phyloP scores from a whole-genome alignment of 2,113 vertebrate genomes.

The Platichthys flesus region DNA sequence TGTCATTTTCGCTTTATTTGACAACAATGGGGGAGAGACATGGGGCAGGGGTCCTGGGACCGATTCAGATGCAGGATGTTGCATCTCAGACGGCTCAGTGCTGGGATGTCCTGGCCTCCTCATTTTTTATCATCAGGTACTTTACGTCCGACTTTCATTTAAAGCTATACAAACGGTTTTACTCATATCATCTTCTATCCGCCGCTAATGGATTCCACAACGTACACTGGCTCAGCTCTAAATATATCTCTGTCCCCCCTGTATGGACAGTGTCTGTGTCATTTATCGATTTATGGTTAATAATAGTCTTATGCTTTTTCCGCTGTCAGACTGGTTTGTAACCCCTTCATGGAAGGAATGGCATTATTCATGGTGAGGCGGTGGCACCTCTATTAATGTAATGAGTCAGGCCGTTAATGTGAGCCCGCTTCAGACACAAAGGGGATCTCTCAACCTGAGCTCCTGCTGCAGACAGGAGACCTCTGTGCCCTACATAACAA shows the following conservation, averaged over 20 bases:
- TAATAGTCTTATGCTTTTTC: constrained; percentile 48
- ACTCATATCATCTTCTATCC: neutral
- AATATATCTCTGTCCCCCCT: constrained; percentile 8
- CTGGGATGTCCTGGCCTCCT: constrained; percentile 1
- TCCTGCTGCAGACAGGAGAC: constrained; percentile 61
- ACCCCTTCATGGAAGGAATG: constrained; percentile 43
- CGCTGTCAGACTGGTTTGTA: constrained; percentile 44
- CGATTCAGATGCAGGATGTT: constrained; percentile 11
- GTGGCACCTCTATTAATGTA: constrained; percentile 70
- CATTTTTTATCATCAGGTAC: constrained; percentile 2
- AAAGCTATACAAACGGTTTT: constrained; percentile 37
- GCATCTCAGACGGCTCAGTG: neutral
- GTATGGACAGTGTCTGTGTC: constrained; percentile 46
- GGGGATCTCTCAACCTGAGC: constrained; percentile 68
- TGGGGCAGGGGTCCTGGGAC: constrained; percentile 15
- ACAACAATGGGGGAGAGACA: constrained; percentile 31
- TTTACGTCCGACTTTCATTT: constrained; percentile 11
- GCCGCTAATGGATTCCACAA: constrained; percentile 26
- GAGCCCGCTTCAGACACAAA: constrained; percentile 68
- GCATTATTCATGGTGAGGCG: constrained; percentile 61
- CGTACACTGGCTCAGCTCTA: constrained; percentile 7
- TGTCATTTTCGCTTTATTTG: constrained; percentile 58
- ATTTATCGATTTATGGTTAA: constrained; percentile 67
- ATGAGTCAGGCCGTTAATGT: constrained; percentile 76
- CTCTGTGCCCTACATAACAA: constrained; percentile 68